Evolutionary conservation across 2,113 vertebrate species (phyloP).

Genomic region (Elgaria multicarinata): DNA sequence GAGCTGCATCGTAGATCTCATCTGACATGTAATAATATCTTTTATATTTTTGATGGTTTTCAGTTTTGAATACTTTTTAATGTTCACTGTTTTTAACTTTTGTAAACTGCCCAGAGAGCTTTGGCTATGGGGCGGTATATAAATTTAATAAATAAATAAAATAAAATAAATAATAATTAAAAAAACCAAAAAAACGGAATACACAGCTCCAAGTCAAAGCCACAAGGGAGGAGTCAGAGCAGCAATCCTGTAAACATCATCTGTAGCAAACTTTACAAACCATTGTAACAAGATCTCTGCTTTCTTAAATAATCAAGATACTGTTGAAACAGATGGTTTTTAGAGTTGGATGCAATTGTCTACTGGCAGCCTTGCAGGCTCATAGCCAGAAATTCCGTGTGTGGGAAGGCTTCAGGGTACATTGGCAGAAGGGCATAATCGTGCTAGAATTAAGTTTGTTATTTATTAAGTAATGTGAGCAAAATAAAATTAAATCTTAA

Average conservation of each 20-base stretch:
- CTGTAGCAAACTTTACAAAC: background rate
- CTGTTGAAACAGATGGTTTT: slow-evolving; percentile 3
- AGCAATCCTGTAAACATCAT: background rate
- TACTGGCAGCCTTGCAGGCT: background rate
- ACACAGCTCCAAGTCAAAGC: background rate
- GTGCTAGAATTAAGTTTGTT: background rate
- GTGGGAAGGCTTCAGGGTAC: background rate
- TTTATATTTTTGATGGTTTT: too few relatives aligned
- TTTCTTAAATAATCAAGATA: slow-evolving; percentile 12
- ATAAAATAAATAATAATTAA: too few relatives aligned
- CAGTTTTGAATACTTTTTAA: too few relatives aligned
- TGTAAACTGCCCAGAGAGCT: too few relatives aligned
- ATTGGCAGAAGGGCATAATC: background rate
- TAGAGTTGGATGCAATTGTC: background rate
- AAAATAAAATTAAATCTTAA: slow-evolving; percentile 4
- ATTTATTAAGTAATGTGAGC: background rate
- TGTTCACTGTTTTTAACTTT: too few relatives aligned
- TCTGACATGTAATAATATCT: background rate
- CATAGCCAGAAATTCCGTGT: background rate
- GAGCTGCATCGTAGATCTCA: background rate
- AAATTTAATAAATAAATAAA: too few relatives aligned
- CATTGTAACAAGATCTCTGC: background rate
- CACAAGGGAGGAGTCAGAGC: background rate
- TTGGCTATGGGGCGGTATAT: too few relatives aligned
- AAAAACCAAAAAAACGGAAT: background rate